phyloP scores from a whole-genome alignment of 2,888 invertebrate species.

The Venustoraphidia nigricollis region DNA sequence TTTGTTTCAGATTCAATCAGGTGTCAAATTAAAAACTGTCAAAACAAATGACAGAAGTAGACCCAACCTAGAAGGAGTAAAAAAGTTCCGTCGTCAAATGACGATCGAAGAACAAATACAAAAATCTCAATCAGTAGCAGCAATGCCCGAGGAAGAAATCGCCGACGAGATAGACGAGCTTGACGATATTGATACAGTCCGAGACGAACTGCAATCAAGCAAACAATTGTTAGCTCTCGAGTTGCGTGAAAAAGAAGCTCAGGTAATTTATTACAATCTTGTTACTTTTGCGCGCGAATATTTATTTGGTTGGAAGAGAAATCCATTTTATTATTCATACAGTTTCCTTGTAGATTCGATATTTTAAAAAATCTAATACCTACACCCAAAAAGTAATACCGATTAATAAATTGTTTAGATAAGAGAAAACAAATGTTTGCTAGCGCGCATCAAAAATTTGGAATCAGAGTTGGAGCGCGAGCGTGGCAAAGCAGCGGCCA shows the following conservation, averaged over 20 bases:
- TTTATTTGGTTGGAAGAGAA: neutral
- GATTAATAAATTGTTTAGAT: constrained; percentile 12
- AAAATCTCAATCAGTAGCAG: constrained; percentile 59
- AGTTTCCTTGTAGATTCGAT: too few relatives aligned
- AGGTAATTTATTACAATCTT: constrained; percentile 18
- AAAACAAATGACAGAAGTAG: constrained; percentile 76
- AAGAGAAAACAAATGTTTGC: constrained; percentile 68
- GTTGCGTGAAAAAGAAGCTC: constrained; percentile 67
- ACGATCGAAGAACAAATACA: constrained; percentile 81
- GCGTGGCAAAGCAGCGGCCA: constrained; percentile 26
- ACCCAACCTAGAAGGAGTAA: constrained; percentile 65
- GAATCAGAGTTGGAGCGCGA: constrained; percentile 70
- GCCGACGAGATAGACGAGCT: constrained; percentile 59
- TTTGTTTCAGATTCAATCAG: constrained; percentile 48
- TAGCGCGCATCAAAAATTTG: constrained; percentile 61
- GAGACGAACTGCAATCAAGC: constrained; percentile 82
- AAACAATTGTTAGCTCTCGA: constrained; percentile 82
- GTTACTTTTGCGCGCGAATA: constrained; percentile 25
- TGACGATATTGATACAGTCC: constrained; percentile 80
- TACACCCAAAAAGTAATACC: too few relatives aligned
- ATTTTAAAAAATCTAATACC: too few relatives aligned
- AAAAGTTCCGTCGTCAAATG: constrained; percentile 78
- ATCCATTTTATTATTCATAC: too few relatives aligned
- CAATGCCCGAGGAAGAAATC: constrained; percentile 29
- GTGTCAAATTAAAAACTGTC: constrained; percentile 57